Conservation (phyloP, 2,888 invertebrate genomes). For the Caenorhabditis becei region DNA sequence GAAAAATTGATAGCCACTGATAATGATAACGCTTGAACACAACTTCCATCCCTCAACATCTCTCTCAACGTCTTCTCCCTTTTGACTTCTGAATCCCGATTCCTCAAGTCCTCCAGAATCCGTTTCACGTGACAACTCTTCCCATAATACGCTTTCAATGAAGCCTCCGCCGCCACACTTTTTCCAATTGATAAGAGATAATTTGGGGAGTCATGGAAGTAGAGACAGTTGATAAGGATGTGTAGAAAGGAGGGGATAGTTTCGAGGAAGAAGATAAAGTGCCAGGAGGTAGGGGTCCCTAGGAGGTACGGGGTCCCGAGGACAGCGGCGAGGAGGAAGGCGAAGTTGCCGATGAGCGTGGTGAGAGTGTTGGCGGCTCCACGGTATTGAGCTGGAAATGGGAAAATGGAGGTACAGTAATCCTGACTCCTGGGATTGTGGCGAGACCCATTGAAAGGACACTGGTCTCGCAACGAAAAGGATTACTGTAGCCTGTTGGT, state of each 20-base stretch:
- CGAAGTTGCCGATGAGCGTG: slow-evolving; percentile 73
- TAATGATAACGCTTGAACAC: slow-evolving; percentile 55
- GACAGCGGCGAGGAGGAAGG: slow-evolving; percentile 71
- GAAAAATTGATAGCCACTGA: slow-evolving; percentile 70
- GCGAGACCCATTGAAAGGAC: too few relatives aligned
- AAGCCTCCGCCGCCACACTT: slow-evolving; percentile 61
- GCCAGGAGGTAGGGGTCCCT: slow-evolving; percentile 71
- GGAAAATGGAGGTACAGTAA: neutral
- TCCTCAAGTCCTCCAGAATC: slow-evolving; percentile 43
- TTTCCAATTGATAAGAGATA: slow-evolving; percentile 64
- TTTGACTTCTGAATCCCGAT: neutral
- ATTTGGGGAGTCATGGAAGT: slow-evolving; percentile 70
- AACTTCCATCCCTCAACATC: slow-evolving; percentile 28
- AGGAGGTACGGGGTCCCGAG: slow-evolving; percentile 72
- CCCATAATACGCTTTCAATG: slow-evolving; percentile 59
- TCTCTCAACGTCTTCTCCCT: slow-evolving; percentile 29
- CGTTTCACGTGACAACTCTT: slow-evolving; percentile 29
- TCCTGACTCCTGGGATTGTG: too few relatives aligned
- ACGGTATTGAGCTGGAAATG: slow-evolving; percentile 60
- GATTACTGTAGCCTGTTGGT: too few relatives aligned
- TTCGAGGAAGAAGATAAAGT: slow-evolving; percentile 69
- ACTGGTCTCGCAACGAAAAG: too few relatives aligned
- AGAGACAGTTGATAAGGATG: slow-evolving; percentile 37
- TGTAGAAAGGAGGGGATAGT: slow-evolving; percentile 61
- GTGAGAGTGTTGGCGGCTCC: slow-evolving; percentile 75